phyloP scores from a whole-genome alignment of 2,797 vertebrate species.

The Scolopax bukidnonensis region DNA sequence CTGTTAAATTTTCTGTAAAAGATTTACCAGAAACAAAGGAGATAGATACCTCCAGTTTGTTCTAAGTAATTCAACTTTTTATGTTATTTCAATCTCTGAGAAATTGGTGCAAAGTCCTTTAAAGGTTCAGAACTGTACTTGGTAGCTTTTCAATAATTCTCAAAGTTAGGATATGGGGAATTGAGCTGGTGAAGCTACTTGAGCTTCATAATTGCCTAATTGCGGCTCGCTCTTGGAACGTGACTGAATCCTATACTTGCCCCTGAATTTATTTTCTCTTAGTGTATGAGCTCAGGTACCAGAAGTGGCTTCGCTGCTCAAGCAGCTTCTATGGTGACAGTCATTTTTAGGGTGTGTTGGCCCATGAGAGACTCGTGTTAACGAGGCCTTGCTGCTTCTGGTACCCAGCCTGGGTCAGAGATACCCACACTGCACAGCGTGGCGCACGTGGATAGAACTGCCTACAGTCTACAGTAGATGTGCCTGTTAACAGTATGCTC shows the following conservation, averaged over 20 bases:
- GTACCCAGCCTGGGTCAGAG: background rate
- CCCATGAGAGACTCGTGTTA: background rate
- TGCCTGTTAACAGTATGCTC: constrained; percentile 42
- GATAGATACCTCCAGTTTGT: background rate
- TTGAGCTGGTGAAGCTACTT: background rate
- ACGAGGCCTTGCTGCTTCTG: constrained; percentile 38
- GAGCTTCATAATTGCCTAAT: background rate
- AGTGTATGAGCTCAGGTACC: constrained; percentile 24
- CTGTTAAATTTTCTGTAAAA: background rate
- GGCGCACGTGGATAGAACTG: background rate
- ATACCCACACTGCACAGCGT: background rate
- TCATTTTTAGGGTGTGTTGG: background rate
- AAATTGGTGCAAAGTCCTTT: background rate
- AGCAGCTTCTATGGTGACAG: background rate
- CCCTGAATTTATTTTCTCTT: background rate
- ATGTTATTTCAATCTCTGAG: background rate
- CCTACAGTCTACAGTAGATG: constrained; percentile 8
- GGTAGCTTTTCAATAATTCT: background rate
- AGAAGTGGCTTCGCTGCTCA: background rate
- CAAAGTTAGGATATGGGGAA: background rate
- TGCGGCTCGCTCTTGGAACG: background rate
- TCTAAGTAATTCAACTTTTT: background rate
- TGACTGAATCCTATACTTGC: background rate
- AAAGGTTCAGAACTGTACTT: background rate
- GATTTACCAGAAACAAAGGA: background rate